These are phyloP conservation scores for Chionis minor DNA, from an alignment of 2,113 vertebrate species.

Conservation along the genomic window DNA sequence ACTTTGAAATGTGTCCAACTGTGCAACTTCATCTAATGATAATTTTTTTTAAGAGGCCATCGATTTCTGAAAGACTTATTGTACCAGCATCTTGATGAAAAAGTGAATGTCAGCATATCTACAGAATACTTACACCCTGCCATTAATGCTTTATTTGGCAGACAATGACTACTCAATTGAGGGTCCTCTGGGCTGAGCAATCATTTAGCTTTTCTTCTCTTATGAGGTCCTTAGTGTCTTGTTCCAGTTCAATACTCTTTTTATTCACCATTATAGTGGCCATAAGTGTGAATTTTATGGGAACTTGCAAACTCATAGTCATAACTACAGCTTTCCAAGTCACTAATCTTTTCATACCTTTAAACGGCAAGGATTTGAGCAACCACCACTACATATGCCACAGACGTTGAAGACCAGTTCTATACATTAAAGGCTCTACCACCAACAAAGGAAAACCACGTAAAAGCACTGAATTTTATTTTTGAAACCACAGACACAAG, in stretches of 20 bases:
- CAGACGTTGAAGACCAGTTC: neutral
- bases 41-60: constrained; percentile 84
- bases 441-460: neutral
- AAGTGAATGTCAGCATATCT: constrained; percentile 83
- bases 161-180: constrained; percentile 84
- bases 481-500: neutral
- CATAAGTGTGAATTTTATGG: constrained; percentile 85
- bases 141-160: constrained; percentile 87
- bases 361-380: constrained; percentile 55
- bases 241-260: constrained; percentile 85
- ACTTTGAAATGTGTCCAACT: constrained; percentile 86
- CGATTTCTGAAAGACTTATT: constrained; percentile 84
- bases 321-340: constrained; percentile 74
- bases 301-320: constrained; percentile 80
- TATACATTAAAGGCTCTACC: neutral
- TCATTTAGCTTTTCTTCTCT: constrained; percentile 84
- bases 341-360: constrained; percentile 77
- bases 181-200: constrained; percentile 80
- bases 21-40: constrained; percentile 86
- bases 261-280: constrained; percentile 82
- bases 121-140: constrained; percentile 80
- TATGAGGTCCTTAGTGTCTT: constrained; percentile 83
- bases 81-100: constrained; percentile 83
- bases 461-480: neutral
- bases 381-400: constrained; percentile 48